Evolutionary conservation across 2,888 invertebrate species (phyloP).

Genomic region (Nudaria mundana): DNA sequence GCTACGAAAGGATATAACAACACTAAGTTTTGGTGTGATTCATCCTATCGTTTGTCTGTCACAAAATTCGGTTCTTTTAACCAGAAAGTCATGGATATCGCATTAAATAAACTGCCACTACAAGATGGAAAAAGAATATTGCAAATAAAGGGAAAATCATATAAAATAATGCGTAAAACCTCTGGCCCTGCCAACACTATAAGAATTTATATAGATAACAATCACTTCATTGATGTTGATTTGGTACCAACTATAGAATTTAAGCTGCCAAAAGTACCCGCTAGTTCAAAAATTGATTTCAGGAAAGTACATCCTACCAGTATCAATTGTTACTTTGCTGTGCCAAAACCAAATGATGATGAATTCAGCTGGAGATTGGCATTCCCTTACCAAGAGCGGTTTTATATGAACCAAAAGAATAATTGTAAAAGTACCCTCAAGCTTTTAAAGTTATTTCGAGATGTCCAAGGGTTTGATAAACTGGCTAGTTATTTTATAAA

Average conservation of each 20-base stretch:
- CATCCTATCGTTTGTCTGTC: slow-evolving; percentile 40
- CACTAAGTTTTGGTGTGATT: slow-evolving; percentile 53
- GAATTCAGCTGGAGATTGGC: slow-evolving; percentile 56
- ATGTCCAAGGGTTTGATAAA: slow-evolving; percentile 52
- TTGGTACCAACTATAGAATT: slow-evolving; percentile 57
- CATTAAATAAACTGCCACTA: slow-evolving; percentile 41
- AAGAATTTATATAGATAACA: slow-evolving; percentile 39
- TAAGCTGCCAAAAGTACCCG: slow-evolving; percentile 43
- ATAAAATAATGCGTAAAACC: slow-evolving; percentile 41
- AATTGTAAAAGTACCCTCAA: slow-evolving; percentile 54
- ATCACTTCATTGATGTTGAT: slow-evolving; percentile 53
- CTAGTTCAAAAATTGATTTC: slow-evolving; percentile 42
- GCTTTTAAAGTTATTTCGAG: slow-evolving; percentile 52
- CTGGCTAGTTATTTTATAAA: slow-evolving; percentile 62
- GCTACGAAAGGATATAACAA: slow-evolving; percentile 46
- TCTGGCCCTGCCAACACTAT: slow-evolving; percentile 59
- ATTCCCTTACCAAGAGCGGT: slow-evolving; percentile 57
- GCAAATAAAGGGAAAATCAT: slow-evolving; percentile 34
- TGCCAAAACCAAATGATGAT: slow-evolving; percentile 54
- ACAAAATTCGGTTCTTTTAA: slow-evolving; percentile 50
- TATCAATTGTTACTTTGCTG: slow-evolving; percentile 47
- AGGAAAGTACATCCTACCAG: slow-evolving; percentile 32
- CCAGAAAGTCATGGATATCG: slow-evolving; percentile 53
- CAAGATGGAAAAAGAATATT: slow-evolving; percentile 41
- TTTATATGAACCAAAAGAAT: slow-evolving; percentile 42